These are phyloP conservation scores for Nebria brevicollis DNA, from an alignment of 2,888 invertebrate genomes.

Conservation along the genomic window DNA sequence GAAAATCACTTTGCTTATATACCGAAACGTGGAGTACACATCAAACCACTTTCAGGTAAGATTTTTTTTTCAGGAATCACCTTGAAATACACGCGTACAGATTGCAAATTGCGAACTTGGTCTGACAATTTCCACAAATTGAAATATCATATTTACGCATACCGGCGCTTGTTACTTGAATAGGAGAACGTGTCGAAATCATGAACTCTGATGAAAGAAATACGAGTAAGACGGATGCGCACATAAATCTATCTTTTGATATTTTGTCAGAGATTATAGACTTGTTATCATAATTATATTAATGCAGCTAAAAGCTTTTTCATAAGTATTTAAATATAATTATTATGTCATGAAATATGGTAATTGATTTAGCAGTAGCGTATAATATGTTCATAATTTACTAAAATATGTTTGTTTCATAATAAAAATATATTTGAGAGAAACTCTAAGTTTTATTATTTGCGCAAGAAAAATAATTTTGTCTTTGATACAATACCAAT, in stretches of 20 bases:
- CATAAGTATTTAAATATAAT: too few relatives aligned
- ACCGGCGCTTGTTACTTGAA: neutral
- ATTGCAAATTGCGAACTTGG: neutral
- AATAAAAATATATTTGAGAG: too few relatives aligned
- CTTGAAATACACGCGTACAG: neutral
- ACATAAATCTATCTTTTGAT: neutral
- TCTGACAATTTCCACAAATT: neutral
- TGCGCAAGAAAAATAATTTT: too few relatives aligned
- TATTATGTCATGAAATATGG: too few relatives aligned
- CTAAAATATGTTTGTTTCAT: too few relatives aligned
- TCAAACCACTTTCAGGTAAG: neutral
- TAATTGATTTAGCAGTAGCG: too few relatives aligned
- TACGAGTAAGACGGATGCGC: neutral
- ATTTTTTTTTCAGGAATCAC: neutral
- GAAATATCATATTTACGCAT: neutral
- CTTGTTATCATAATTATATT: neutral
- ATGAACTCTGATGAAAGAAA: neutral
- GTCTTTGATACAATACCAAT: too few relatives aligned
- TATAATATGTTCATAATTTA: too few relatives aligned
- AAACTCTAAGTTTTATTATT: too few relatives aligned
- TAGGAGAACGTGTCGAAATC: neutral
- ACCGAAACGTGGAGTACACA: neutral
- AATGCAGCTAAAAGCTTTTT: neutral
- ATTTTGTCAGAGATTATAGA: neutral
- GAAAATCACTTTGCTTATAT: neutral